Conservation (phyloP, 1,140 invertebrate genomes). For the Trichonephila inaurata region DNA sequence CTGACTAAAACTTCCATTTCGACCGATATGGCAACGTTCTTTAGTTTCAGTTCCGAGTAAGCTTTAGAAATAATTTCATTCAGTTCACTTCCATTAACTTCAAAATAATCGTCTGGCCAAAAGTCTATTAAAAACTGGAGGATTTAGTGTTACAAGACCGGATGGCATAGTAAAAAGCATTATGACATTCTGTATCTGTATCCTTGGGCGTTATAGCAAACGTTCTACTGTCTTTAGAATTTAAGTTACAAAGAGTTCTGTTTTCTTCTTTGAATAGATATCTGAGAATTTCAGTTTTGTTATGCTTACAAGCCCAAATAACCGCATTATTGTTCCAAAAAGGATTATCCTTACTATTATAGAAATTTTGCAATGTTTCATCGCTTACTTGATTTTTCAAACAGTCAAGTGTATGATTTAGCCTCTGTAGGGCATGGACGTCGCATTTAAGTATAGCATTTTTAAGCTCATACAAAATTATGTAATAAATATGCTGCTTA, state of each 20-base stretch:
- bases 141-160: not conserved
- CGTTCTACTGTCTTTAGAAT: not conserved
- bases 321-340: conserved; percentile 30
- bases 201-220: not conserved
- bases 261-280: conserved; percentile 20
- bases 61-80: conserved; percentile 42
- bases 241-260: conserved; percentile 29
- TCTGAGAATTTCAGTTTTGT: not conserved
- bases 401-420: not conserved
- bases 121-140: not conserved
- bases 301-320: conserved; percentile 38
- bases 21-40: not conserved
- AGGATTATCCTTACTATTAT: not conserved
- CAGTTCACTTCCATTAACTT: not conserved
- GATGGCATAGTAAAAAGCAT: conserved; percentile 64
- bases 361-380: not conserved
- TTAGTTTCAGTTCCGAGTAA: conserved; percentile 52
- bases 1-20: conserved; percentile 27
- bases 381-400: not conserved
- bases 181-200: conserved; percentile 34
- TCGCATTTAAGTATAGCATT: not conserved
- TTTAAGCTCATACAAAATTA: not conserved
- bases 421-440: not conserved
- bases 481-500: not conserved
- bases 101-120: conserved; percentile 44